Evolutionary conservation across 2,888 invertebrate species (phyloP), one percentile per base, ranked within the genome.

Genomic region (Cinara cedri): DNA sequence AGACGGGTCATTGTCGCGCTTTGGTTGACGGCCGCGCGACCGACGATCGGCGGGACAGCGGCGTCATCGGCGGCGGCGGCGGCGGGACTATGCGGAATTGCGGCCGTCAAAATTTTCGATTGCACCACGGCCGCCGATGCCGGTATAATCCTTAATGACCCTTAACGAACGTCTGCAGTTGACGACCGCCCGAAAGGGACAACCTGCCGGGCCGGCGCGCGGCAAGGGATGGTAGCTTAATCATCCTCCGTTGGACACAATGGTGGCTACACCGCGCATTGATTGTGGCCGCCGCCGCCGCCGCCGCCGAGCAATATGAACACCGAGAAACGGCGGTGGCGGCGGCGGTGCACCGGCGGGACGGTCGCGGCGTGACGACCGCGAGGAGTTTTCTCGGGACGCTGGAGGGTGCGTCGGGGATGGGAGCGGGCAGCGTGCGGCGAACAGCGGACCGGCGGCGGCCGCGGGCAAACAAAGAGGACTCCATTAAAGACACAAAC

Each of bases 101-200:
- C 16, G 24, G 26, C 46, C 76, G 66, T 76, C 76, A 76, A 76
- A 68, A 68, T 76, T 24, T 21, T 68, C 76, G 57, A 76, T 57
- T 68, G 66, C 68, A 71, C 21, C 21, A 6, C 11, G 19, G 16
- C 51, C n/a, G 16, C n/a, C 14, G n/a, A n/a, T 11, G 19, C 34
- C 46, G 76, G 66, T 66, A 66, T 57, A 68, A 76, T 62, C 70
- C 60, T 78, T 78, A 78, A 78, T 78, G 78, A 78, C 60, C 78
- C 60, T 78, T 78, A 78, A 78, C 78, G 78, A 78, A 78, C 70
- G 78, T 78, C 78, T 78, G 78, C 60, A 68, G 78, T 78, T 78
- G 78, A 68, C 78, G 68, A 70, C 34, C 16, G 60, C 19, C 16
- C 34, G 51, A 63, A 63, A 74, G 72, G 72, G 62, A 74, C 49